Conservation (phyloP, 2,888 invertebrate species). For the Phortica okadai region DNA sequence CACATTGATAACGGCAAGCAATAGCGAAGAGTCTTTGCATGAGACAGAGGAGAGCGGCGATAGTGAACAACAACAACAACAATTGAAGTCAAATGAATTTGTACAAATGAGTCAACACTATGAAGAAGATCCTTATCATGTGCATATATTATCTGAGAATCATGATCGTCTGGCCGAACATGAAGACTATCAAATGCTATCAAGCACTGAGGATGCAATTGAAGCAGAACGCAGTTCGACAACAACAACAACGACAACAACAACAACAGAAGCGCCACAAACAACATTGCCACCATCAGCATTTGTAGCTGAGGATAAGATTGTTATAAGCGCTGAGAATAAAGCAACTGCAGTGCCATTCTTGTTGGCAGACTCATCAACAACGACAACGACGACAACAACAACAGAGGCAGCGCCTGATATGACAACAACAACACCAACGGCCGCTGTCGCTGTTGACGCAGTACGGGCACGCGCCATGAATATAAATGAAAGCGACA, state of each 20-base stretch:
- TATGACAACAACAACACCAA: conserved; percentile 37
- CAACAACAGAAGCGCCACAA: conserved; percentile 48
- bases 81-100: conserved; percentile 22
- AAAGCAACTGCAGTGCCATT: conserved; percentile 63
- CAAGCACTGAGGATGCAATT: conserved; percentile 63
- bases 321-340: conserved; percentile 64
- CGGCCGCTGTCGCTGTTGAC: conserved; percentile 43
- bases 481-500: conserved; percentile 62
- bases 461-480: conserved; percentile 71
- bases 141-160: conserved; percentile 72
- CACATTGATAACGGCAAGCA: conserved; percentile 71
- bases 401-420: conserved; percentile 30
- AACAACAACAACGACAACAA: conserved; percentile 39
- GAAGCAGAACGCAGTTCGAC: conserved; percentile 41
- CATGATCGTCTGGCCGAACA: conserved; percentile 73
- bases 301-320: conserved; percentile 44
- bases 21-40: conserved; percentile 61
- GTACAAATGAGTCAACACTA: conserved; percentile 28
- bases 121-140: conserved; percentile 73
- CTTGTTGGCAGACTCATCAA: conserved; percentile 42
- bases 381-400: conserved; percentile 29
- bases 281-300: conserved; percentile 32
- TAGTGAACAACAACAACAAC: conserved; percentile 41
- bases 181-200: conserved; percentile 72
- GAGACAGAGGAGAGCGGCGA: conserved; percentile 41